Percentiles rank a stretch among this genome's conserved stretches.
phyloP scores from a whole-genome alignment of 2,888 invertebrate genomes.

The Bellardia pandia region DNA sequence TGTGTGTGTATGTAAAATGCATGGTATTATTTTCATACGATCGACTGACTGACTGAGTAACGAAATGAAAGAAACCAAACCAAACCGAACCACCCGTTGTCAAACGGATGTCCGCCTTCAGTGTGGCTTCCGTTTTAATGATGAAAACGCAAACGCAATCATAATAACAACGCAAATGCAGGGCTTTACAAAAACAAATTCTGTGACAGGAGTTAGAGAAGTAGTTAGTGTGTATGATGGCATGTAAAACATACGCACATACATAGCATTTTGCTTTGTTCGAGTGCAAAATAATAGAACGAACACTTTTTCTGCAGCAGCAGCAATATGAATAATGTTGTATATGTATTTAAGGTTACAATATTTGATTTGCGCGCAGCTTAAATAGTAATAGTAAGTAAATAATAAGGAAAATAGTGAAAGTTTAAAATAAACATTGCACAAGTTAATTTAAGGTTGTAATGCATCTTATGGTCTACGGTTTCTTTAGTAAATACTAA shows the following conservation, averaged over 20 bases:
- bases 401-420: not conserved
- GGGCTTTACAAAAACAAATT: slow-evolving; percentile 28
- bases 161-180: slow-evolving; percentile 60
- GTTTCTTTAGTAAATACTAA: no score
- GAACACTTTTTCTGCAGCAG: not conserved
- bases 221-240: not conserved
- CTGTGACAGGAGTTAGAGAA: not conserved
- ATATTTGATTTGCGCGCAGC: not conserved
- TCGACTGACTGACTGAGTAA: slow-evolving; percentile 43
- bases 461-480: no score
- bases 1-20: not conserved
- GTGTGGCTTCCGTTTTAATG: slow-evolving; percentile 72
- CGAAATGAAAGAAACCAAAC: not conserved
- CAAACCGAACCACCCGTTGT: slow-evolving; percentile 73
- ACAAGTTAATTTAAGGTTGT: no score
- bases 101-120: slow-evolving; percentile 75
- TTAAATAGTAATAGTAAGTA: no score
- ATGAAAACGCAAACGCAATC: slow-evolving; percentile 68
- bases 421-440: no score
- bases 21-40: slow-evolving; percentile 38
- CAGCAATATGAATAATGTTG: slow-evolving; percentile 2
- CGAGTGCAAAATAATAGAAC: slow-evolving; percentile 7
- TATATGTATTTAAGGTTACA: slow-evolving; percentile 1
- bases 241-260: slow-evolving; percentile 9
- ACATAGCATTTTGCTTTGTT: slow-evolving; percentile 18